Conservation (phyloP, 2,113 vertebrate genomes). For the Glareola pratincola region DNA sequence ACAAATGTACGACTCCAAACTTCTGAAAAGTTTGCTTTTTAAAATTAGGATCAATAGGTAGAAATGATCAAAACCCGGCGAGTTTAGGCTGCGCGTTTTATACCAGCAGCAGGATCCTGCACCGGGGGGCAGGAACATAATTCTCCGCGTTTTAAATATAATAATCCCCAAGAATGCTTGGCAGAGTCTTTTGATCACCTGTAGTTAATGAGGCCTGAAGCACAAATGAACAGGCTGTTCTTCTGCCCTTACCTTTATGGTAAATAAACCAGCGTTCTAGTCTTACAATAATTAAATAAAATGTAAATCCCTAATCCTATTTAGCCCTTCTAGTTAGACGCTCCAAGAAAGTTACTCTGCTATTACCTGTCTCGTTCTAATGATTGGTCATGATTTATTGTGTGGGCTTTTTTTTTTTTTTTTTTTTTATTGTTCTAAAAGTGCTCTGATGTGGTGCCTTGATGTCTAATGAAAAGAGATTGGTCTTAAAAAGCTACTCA, state of each 20-base stretch:
- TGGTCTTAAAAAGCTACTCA: slow-evolving; percentile 82
- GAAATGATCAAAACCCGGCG: slow-evolving; percentile 57
- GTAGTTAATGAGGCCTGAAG: slow-evolving; percentile 71
- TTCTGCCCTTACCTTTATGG: slow-evolving; percentile 77
- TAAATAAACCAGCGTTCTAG: slow-evolving; percentile 76
- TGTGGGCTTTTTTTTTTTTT: slow-evolving; percentile 44
- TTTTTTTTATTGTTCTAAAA: slow-evolving; percentile 83
- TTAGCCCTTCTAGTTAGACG: slow-evolving; percentile 72
- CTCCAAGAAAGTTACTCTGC: slow-evolving; percentile 79
- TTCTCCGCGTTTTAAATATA: slow-evolving; percentile 44
- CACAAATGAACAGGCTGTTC: slow-evolving; percentile 65
- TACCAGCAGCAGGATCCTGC: slow-evolving; percentile 18
- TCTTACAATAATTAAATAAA: slow-evolving; percentile 80
- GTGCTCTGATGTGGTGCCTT: slow-evolving; percentile 91
- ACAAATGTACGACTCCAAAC: slow-evolving; percentile 77
- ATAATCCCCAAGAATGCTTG: slow-evolving; percentile 49
- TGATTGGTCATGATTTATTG: slow-evolving; percentile 85
- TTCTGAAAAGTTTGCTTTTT: slow-evolving; percentile 76
- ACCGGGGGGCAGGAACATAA: slow-evolving; percentile 18
- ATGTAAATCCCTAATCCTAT: slow-evolving; percentile 83
- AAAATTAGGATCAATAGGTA: slow-evolving; percentile 73
- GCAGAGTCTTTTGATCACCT: slow-evolving; percentile 74
- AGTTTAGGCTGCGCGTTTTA: neutral
- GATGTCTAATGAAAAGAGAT: slow-evolving; percentile 94
- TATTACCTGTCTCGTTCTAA: slow-evolving; percentile 85